A percentile compares a stretch with the other conserved stretches of the same genome.
phyloP scores from a whole-genome alignment of 2,113 vertebrate genomes.

The Nibea coibor region DNA sequence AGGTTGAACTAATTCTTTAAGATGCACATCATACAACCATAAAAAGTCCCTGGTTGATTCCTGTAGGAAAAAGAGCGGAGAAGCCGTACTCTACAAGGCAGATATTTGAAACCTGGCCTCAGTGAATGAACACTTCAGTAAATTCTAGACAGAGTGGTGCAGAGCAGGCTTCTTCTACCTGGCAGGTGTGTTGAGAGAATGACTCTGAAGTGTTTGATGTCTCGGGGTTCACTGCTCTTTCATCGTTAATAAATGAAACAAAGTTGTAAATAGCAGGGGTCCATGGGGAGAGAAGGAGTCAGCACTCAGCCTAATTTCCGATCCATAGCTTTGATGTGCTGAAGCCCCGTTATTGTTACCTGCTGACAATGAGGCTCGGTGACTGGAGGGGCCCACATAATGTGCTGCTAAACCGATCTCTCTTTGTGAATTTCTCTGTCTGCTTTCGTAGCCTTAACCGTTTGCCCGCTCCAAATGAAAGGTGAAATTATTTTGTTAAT shows the following conservation, averaged over 20 bases:
- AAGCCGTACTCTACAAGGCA: neutral
- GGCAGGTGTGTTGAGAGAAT: constrained; percentile 68
- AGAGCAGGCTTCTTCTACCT: constrained; percentile 40
- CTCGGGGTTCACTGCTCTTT: constrained; percentile 50
- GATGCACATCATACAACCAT: neutral
- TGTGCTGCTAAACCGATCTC: neutral
- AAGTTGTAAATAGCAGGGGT: constrained; percentile 71
- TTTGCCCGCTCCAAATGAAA: constrained; percentile 2
- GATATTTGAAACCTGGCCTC: constrained; percentile 11
- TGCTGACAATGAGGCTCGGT: constrained; percentile 64
- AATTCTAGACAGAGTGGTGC: constrained; percentile 4
- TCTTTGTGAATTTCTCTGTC: neutral
- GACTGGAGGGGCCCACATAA: constrained; percentile 19
- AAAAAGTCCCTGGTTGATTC: neutral
- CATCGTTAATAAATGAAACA: constrained; percentile 68
- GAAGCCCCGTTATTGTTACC: constrained; percentile 66
- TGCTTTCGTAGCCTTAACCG: neutral
- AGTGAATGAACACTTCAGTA: constrained; percentile 23
- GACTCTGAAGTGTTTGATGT: constrained; percentile 69
- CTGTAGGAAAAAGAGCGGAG: too few species aligned
- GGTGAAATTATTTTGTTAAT: neutral
- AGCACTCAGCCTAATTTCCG: constrained; percentile 67
- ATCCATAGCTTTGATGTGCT: constrained; percentile 75
- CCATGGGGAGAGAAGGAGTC: constrained; percentile 34
- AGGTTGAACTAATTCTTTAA: neutral